phyloP scores from a whole-genome alignment of 2,888 invertebrate genomes.

The Harpalus rufipes region DNA sequence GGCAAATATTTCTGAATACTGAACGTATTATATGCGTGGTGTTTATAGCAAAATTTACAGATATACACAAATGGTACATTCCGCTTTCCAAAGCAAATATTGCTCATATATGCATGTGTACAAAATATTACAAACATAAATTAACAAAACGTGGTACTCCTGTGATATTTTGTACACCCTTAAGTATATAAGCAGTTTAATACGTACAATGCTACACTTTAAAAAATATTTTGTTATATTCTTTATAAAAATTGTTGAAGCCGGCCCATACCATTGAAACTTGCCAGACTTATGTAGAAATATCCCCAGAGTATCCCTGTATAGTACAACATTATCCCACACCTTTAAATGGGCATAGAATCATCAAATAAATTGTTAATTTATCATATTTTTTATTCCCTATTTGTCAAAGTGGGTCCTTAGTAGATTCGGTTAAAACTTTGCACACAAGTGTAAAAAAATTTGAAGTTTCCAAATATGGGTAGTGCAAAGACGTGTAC shows the following conservation, averaged over 20 bases:
- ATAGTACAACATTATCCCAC: not conserved
- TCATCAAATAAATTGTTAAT: too few species aligned
- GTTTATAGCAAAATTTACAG: slow-evolving; percentile 66
- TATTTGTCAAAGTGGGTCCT: too few species aligned
- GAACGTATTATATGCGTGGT: slow-evolving; percentile 60
- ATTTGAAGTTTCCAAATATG: too few species aligned
- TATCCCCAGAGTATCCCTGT: not conserved
- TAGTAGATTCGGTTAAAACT: too few species aligned
- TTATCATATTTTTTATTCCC: too few species aligned
- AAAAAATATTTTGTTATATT: not conserved
- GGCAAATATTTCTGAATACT: slow-evolving; percentile 65
- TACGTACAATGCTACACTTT: not conserved
- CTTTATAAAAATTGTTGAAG: not conserved
- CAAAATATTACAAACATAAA: slow-evolving; percentile 54
- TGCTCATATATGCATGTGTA: slow-evolving; percentile 62
- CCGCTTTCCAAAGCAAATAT: slow-evolving; percentile 59
- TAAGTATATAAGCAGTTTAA: slow-evolving; percentile 25
- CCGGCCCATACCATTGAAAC: not conserved
- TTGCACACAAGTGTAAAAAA: too few species aligned
- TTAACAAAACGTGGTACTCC: not conserved
- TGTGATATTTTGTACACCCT: slow-evolving; percentile 22
- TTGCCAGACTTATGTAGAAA: not conserved
- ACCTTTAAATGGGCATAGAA: not conserved
- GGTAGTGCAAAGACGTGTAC: not conserved
- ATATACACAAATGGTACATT: slow-evolving; percentile 62